Evolutionary conservation across 2,888 invertebrate species (phyloP).

Genomic region (Ormyrus nitidulus): DNA sequence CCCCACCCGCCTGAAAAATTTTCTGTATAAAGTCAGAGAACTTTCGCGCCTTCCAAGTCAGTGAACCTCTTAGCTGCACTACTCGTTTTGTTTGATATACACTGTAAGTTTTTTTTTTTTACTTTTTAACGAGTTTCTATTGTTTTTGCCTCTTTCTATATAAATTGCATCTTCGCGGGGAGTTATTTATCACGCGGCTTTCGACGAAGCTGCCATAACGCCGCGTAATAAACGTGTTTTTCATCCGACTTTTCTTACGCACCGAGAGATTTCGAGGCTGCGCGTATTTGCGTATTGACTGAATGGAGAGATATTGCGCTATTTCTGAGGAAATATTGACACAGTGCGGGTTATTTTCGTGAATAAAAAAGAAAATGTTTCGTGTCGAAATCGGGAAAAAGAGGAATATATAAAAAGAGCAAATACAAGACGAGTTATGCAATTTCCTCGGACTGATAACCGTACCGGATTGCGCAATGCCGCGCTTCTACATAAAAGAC

Average conservation of each 20-base stretch:
- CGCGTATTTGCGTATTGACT: neutral
- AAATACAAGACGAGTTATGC: constrained; percentile 11
- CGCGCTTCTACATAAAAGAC: constrained; percentile 4
- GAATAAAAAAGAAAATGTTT: neutral
- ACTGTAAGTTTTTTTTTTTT: constrained; percentile 16
- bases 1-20: too few species aligned
- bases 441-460: constrained; percentile 25
- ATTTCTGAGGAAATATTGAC: neutral
- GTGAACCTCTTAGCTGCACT: too few species aligned
- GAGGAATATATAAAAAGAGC: too few species aligned
- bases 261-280: constrained; percentile 7
- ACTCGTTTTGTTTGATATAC: too few species aligned
- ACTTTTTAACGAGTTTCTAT: constrained; percentile 19
- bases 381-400: too few species aligned
- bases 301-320: constrained; percentile 1
- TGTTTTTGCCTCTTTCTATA: neutral
- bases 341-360: neutral
- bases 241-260: neutral
- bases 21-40: too few species aligned
- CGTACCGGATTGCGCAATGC: constrained; percentile 1
- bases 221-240: neutral
- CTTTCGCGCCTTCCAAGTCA: too few species aligned
- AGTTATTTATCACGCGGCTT: neutral
- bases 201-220: constrained; percentile 8
- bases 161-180: neutral